These are phyloP conservation scores for Coccyzus lansbergi DNA, from an alignment of 2,797 vertebrate genomes.

Conservation along the genomic window DNA sequence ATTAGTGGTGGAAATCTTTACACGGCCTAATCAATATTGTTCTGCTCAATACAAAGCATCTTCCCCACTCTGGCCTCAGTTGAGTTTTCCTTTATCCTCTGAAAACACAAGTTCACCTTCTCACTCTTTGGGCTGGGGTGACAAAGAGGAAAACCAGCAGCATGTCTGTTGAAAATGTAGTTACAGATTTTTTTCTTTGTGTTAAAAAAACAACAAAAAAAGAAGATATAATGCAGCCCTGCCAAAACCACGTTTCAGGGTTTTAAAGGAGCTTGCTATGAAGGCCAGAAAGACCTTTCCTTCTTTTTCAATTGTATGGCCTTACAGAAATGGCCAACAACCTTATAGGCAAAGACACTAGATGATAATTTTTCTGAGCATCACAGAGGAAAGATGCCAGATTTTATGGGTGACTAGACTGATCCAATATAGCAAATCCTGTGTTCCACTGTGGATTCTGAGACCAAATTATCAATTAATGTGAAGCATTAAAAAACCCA, in stretches of 20 bases:
- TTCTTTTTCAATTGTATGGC: background rate
- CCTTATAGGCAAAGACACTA: background rate
- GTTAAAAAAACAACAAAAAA: background rate
- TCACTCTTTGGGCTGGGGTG: background rate
- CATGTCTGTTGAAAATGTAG: background rate
- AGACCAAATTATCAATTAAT: constrained; percentile 70
- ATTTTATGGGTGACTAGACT: constrained; percentile 59
- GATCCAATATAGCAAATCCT: constrained; percentile 64
- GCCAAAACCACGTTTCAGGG: background rate
- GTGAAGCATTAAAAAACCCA: constrained; percentile 63
- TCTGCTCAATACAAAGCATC: constrained; percentile 14
- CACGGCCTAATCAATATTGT: constrained; percentile 27
- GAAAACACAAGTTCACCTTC: background rate
- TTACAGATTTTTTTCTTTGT: background rate
- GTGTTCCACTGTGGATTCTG: constrained; percentile 54
- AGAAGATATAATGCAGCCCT: background rate
- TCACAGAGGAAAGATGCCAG: constrained; percentile 41
- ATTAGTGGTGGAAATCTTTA: constrained; percentile 52
- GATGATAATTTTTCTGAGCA: constrained; percentile 40
- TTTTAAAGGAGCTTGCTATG: background rate
- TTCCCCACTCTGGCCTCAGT: background rate
- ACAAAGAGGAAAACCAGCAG: background rate
- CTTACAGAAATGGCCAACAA: background rate
- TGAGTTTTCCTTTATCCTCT: background rate
- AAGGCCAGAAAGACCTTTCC: background rate